phyloP scores from a whole-genome alignment of 2,797 vertebrate species.

The Bufotes viridis region DNA sequence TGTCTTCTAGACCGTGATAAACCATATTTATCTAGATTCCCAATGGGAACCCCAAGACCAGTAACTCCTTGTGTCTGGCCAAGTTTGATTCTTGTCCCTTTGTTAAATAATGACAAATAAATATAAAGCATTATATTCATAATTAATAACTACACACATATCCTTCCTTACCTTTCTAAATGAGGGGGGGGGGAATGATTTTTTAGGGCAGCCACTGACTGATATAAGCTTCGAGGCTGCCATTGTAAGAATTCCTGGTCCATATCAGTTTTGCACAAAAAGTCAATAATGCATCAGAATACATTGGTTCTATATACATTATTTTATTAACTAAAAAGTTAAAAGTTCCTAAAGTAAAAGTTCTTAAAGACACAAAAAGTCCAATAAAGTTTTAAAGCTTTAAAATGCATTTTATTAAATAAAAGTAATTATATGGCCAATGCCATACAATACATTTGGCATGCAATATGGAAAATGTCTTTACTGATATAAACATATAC shows the following conservation, averaged over 20 bases:
- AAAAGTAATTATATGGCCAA: neutral
- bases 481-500: neutral
- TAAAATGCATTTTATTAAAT: neutral
- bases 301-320: neutral
- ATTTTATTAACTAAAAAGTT: neutral
- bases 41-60: neutral
- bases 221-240: neutral
- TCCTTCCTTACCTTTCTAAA: neutral
- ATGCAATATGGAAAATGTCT: neutral
- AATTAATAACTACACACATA: too few relatives aligned
- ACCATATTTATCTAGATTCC: neutral
- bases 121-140: neutral
- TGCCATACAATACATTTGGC: too few relatives aligned
- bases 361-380: neutral
- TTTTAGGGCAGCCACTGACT: neutral
- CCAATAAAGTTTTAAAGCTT: neutral
- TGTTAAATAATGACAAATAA: neutral
- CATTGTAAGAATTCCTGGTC: neutral
- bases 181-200: neutral
- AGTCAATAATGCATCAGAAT: neutral
- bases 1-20: neutral
- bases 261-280: neutral
- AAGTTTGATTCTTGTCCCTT: neutral
- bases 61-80: neutral
- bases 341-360: neutral